Base-by-base conservation (phyloP, 2,888 invertebrate genomes). In the Crematogaster levior region DNA sequence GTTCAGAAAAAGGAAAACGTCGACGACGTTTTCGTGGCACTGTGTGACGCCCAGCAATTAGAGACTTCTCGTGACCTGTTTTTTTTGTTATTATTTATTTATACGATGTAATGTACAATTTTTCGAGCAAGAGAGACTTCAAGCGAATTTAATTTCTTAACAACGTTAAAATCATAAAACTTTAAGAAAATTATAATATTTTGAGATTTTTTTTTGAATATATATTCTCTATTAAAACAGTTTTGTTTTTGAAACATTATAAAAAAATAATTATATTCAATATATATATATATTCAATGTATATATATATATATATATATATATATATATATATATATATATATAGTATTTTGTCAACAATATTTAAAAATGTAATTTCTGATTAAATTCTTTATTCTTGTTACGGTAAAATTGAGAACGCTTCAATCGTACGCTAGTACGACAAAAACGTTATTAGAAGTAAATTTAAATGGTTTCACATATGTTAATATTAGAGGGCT, bases 21-120 rank as follows among this genome's bases (percentile, higher is more conserved):
- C 12, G 10, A 18, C 56, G 46, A 51, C 65, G 70, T 82, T 82
- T 84, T 81, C 82, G 74, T 74, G 40, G 70, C 65, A 56, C 73
- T 79, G 77, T 68, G 79, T 68, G 83, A 86, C 82, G 68, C 74
- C 83, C 60, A 70, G 79, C 81, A 87, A 89, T 89, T 89, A 87
- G 79, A 81, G 79, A 74, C 68, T 61, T 53, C 48, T 65, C 75
- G 34, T 34, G 30, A 77, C 27, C 12, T 40, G 4, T 34, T 34
- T 27, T 24, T 37, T 43, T 66, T 18, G 40, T 34, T 24, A 27
- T 53, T 43, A 79, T 56, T 79, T 79, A 79, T 79, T 68, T 79
- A 77, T 30, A 70, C 7, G 5, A n/a, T 53, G 27, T 51, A 73
- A 66, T 63, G 48, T 24, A 65, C 24, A 75, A 34, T 48, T 63